Conservation (phyloP, 1,140 invertebrate species). For the Scylla paramamosain region DNA sequence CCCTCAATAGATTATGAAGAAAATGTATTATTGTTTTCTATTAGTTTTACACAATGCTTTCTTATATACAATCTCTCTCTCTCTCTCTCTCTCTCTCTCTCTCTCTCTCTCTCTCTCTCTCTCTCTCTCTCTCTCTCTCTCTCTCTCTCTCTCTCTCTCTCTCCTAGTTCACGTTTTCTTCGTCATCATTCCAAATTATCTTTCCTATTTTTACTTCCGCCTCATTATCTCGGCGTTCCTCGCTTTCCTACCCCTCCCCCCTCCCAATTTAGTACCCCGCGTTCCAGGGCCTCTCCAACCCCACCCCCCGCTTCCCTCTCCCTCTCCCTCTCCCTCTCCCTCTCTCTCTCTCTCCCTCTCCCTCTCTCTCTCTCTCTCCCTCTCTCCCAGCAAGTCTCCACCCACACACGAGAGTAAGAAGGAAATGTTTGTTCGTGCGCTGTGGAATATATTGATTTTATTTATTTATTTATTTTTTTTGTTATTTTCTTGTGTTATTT, state of each 20-base stretch:
- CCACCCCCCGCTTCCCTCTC: background rate
- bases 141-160: background rate
- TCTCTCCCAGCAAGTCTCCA: background rate
- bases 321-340: background rate
- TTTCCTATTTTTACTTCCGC: background rate
- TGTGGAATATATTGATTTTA: background rate
- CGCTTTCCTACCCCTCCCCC: background rate
- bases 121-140: conserved; percentile 34
- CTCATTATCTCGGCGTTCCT: background rate
- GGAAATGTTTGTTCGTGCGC: no score
- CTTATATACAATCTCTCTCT: no score
- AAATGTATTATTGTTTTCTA: no score
- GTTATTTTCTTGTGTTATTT: background rate
- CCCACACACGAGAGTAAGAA: no score
- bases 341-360: conserved; percentile 9
- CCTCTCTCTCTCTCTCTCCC: background rate
- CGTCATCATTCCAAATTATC: background rate
- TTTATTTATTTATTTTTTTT: background rate
- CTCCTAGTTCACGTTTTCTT: background rate
- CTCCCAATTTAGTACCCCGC: background rate
- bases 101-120: no score
- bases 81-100: no score
- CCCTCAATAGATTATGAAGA: no score
- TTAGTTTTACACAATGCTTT: no score
- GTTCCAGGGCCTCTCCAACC: background rate